Evolutionary conservation across 23 tunicate genomes (phyloP).

Genomic region (Aplidium turbinatum): DNA sequence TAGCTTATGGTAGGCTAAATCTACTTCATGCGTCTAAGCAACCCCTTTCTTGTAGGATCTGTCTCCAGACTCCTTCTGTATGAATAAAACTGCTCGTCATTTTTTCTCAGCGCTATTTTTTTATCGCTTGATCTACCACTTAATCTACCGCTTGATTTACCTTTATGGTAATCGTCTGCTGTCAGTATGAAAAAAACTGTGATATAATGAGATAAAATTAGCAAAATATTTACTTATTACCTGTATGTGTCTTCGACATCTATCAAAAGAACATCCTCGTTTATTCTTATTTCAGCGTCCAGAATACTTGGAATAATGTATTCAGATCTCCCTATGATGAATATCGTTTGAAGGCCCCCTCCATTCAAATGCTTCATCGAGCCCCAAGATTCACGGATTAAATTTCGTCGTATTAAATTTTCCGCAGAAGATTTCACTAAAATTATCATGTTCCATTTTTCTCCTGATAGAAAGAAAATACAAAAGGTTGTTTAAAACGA

Average conservation of each 20-base stretch:
- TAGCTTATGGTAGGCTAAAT: too few relatives aligned
- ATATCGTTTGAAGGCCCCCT: conserved; percentile 11
- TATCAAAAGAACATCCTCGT: conserved; percentile 1
- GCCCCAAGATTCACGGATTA: conserved; percentile 12
- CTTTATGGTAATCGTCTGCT: too few relatives aligned
- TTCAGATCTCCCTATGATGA: conserved; percentile 4
- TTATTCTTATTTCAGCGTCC: not conserved
- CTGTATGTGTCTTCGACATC: not conserved
- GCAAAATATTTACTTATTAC: not conserved
- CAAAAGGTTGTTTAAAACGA: not conserved
- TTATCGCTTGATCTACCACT: too few relatives aligned
- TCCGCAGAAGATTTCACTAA: not conserved
- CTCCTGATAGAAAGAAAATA: not conserved
- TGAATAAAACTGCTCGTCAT: too few relatives aligned
- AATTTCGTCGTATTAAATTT: not conserved
- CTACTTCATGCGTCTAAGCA: too few relatives aligned
- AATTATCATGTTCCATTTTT: conserved; percentile 8
- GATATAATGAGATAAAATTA: not conserved
- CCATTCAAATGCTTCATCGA: conserved; percentile 6
- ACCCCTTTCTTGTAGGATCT: too few relatives aligned
- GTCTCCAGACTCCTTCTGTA: too few relatives aligned
- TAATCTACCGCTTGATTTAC: too few relatives aligned
- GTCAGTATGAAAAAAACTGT: too few relatives aligned
- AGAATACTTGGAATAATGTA: not conserved
- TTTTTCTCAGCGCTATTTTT: too few relatives aligned